Conservation (phyloP, 2,888 invertebrate genomes). For the Xestia rhomboidea region DNA sequence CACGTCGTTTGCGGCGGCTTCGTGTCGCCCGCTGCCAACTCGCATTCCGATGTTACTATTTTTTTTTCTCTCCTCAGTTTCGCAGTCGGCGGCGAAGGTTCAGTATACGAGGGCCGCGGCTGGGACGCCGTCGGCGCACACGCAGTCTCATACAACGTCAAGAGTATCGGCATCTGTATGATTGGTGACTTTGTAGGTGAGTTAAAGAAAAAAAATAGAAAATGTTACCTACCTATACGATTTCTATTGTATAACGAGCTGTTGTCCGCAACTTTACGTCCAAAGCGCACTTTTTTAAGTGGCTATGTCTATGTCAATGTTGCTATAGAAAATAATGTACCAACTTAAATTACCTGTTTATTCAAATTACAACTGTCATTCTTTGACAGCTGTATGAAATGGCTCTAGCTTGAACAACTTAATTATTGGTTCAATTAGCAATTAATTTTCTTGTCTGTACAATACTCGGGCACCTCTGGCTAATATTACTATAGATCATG, state of each 20-base stretch:
- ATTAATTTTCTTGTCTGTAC: not conserved
- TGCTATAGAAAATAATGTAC: not conserved
- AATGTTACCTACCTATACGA: not conserved
- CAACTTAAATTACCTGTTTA: not conserved
- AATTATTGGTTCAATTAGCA: not conserved
- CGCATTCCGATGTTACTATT: too few relatives aligned
- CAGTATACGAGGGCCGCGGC: slow-evolving; percentile 93
- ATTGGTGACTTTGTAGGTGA: slow-evolving; percentile 93
- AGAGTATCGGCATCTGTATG: slow-evolving; percentile 92
- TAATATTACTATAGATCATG: not conserved
- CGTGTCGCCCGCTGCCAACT: too few relatives aligned
- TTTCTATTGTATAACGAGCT: not conserved
- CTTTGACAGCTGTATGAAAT: not conserved
- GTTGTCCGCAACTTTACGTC: not conserved
- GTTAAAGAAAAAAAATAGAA: slow-evolving; percentile 60
- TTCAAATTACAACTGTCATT: not conserved
- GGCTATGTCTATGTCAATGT: too few relatives aligned
- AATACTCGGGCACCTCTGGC: not conserved
- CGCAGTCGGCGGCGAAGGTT: slow-evolving; percentile 93
- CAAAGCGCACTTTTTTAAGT: slow-evolving; percentile 51
- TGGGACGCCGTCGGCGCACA: slow-evolving; percentile 94
- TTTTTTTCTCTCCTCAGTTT: slow-evolving; percentile 89
- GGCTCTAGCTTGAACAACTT: too few relatives aligned
- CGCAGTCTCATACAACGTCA: slow-evolving; percentile 91
- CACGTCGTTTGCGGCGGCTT: too few relatives aligned